Percentiles rank a stretch among this genome's conserved stretches.
phyloP scores from a whole-genome alignment of 2,888 invertebrate genomes.

The Dasysyrphus albostriatus region DNA sequence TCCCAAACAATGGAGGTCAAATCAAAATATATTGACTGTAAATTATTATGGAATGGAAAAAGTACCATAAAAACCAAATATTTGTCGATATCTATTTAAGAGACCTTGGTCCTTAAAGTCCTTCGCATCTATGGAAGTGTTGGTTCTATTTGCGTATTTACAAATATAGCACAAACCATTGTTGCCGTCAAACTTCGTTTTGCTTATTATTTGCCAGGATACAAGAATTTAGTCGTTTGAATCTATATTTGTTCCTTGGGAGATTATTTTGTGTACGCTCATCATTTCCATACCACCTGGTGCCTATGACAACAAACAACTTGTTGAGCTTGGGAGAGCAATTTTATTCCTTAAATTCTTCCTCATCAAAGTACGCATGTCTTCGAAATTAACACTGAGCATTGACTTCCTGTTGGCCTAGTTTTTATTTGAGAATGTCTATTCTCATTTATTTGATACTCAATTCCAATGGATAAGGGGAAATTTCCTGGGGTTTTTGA shows the following conservation, averaged over 20 bases:
- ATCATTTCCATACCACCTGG: not conserved
- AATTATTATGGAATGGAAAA: not conserved
- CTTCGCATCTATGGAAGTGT: not conserved
- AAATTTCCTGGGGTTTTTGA: slow-evolving; percentile 35
- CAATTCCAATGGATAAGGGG: slow-evolving; percentile 70
- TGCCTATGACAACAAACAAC: slow-evolving; percentile 71
- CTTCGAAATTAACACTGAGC: slow-evolving; percentile 11
- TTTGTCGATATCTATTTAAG: not conserved
- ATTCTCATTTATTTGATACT: slow-evolving; percentile 1
- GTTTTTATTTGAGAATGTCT: slow-evolving; percentile 36
- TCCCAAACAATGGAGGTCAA: slow-evolving; percentile 14
- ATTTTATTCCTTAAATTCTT: slow-evolving; percentile 12
- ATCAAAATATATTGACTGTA: slow-evolving; percentile 15
- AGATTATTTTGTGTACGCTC: not conserved
- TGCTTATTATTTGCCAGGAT: slow-evolving; percentile 23
- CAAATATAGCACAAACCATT: not conserved
- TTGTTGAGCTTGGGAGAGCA: slow-evolving; percentile 57
- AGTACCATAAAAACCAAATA: not conserved
- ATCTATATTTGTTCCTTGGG: slow-evolving; percentile 14
- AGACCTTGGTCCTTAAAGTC: not conserved
- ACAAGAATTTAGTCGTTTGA: slow-evolving; percentile 11
- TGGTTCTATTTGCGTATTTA: not conserved
- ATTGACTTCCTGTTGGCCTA: slow-evolving; percentile 65
- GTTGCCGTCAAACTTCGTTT: not conserved
- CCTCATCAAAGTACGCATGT: slow-evolving; percentile 52